Base-by-base conservation (phyloP, 2,888 invertebrate genomes). In the Sphaerolaimus hirsutus region DNA sequence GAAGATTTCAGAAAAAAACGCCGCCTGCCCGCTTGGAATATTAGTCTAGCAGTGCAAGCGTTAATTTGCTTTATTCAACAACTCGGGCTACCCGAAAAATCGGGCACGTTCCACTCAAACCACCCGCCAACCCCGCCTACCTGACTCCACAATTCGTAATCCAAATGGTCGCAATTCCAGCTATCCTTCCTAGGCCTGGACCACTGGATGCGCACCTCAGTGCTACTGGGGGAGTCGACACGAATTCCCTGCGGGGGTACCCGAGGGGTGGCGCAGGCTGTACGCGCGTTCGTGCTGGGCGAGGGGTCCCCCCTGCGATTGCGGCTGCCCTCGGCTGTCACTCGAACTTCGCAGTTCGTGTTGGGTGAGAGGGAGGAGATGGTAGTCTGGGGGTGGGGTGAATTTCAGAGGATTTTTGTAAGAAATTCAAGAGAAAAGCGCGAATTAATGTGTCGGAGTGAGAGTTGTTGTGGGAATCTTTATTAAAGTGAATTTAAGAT, bases 121-220 rank as follows among this genome's bases (percentile, higher is more conserved):
- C 29, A n/a, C 36, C 26, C 23, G 12, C 14, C 25, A 44, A n/a
- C n/a, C n/a, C n/a, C 35, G n/a, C 12, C n/a, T 19, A 26, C 27
- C 23, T 56, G 50, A 47, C 61, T 60, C 48, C 57, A 57, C 46
- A 61, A 58, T 46, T 62, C 62, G 41, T 59, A 54, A 45, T 51
- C 58, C 46, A 62, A 51, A 23, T 61, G 56, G 44, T 61, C 62
- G 45, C 54, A 68, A 54, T 48, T 56, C 60, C 54, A 64, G 44
- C 52, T 59, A 56, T 54, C 59, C 55, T 52, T 58, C 32, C 40
- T 24, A 45, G 61, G 54, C 44, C 61, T 51, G 46, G 55, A 51
- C 60, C 58, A 55, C 35, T 53, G 52, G 36, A 58, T 55, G 27
- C 56, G 52, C n/a, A 57, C 60, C 46, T 61, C 59, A 42, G 56